Evolutionary conservation across 2,888 invertebrate species (phyloP).

Genomic region (Malthinus flaveolus): DNA sequence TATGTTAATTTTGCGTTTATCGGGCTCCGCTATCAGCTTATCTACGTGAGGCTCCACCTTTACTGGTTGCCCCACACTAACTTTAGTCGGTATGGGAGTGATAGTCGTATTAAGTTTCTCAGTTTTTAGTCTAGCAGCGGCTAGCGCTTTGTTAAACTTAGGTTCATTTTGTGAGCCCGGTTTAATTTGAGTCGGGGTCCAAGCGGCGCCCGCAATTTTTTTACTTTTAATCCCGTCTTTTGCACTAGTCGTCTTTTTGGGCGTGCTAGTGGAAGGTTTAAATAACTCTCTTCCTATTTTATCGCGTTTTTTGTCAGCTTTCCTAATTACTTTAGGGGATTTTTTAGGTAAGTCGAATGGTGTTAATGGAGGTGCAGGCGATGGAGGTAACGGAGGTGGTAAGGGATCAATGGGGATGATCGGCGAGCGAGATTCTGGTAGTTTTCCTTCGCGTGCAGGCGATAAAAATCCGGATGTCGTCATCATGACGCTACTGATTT

Average conservation of each 20-base stretch:
- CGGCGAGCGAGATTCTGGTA: constrained; percentile 84
- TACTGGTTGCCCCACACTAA: constrained; percentile 34
- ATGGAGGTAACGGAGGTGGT: constrained; percentile 5
- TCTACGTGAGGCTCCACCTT: constrained; percentile 39
- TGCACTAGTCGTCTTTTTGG: constrained; percentile 56
- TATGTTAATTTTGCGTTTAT: constrained; percentile 83
- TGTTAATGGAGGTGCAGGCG: constrained; percentile 7
- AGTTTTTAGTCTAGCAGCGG: constrained; percentile 52
- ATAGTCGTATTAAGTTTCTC: constrained; percentile 54
- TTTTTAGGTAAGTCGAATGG: constrained; percentile 27
- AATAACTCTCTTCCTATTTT: constrained; percentile 55
- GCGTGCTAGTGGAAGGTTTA: constrained; percentile 51
- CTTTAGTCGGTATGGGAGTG: constrained; percentile 44
- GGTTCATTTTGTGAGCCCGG: constrained; percentile 14
- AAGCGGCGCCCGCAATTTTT: constrained; percentile 21
- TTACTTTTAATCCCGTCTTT: constrained; percentile 59
- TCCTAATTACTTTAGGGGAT: constrained; percentile 46
- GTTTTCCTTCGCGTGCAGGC: constrained; percentile 87
- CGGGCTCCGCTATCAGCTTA: constrained; percentile 77
- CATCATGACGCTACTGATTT: constrained; percentile 95
- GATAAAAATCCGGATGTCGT: constrained; percentile 89
- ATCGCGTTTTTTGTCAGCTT: constrained; percentile 54
- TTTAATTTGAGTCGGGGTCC: too few relatives aligned
- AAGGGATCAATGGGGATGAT: constrained; percentile 45
- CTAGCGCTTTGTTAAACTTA: constrained; percentile 48